A percentile compares a stretch with the other conserved stretches of the same genome.
Conservation (phyloP, 2,113 vertebrate genomes). For the Philantomba maxwellii region DNA sequence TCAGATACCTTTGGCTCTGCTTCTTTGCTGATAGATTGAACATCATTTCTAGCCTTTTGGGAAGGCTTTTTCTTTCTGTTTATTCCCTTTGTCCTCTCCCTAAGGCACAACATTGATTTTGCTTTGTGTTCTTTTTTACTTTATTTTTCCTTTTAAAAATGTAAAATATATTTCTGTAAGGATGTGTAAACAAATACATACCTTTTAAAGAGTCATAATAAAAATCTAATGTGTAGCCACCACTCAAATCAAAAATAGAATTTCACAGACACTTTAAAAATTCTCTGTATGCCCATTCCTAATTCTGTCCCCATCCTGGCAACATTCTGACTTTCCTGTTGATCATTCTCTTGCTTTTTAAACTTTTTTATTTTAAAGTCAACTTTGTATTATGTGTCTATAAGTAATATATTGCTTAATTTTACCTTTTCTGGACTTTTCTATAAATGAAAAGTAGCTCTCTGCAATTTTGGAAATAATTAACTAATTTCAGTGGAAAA, state of each 20-base stretch:
- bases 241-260: not conserved
- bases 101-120: not conserved
- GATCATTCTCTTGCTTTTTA: not conserved
- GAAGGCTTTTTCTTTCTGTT: not conserved
- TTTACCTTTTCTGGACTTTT: not conserved
- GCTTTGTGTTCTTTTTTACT: not conserved
- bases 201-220: not conserved
- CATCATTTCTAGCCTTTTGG: not conserved
- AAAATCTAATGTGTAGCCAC: not conserved
- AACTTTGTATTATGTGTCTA: not conserved
- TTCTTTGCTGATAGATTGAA: not conserved
- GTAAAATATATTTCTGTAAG: not conserved
- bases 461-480: not conserved
- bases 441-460: not conserved
- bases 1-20: not conserved
- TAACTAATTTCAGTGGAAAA: not conserved
- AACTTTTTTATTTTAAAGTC: not conserved
- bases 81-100: not conserved
- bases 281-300: not conserved
- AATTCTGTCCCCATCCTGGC: not conserved
- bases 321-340: not conserved
- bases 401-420: not conserved
- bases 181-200: not conserved
- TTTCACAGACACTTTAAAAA: not conserved
- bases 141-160: not conserved